Conservation (phyloP, 2,797 vertebrate species). For the Carcharodon carcharias region DNA sequence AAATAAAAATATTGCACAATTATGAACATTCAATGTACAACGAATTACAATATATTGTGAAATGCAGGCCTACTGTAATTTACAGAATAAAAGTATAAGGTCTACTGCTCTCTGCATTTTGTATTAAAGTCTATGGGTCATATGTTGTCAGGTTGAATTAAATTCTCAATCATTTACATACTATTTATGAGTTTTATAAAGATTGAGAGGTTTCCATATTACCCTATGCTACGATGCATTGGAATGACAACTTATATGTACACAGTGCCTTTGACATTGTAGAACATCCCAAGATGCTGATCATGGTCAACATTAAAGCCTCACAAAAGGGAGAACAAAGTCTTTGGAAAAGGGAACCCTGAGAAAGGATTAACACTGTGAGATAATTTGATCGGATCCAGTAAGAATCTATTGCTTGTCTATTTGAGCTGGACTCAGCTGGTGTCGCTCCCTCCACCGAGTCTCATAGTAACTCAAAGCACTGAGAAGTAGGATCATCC, state of each 20-base stretch:
- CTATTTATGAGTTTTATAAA: too few species aligned
- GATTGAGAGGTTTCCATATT: background rate
- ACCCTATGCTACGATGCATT: background rate
- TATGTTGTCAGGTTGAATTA: too few species aligned
- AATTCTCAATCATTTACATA: too few species aligned
- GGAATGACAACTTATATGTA: background rate
- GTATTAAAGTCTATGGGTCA: too few species aligned
- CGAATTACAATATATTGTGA: too few species aligned
- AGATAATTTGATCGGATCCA: background rate
- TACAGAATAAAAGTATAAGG: too few species aligned
- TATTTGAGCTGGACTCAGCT: background rate
- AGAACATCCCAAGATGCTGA: background rate
- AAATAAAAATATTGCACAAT: too few species aligned
- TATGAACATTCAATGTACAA: too few species aligned
- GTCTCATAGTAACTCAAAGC: background rate
- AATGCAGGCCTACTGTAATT: too few species aligned
- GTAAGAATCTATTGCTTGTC: background rate
- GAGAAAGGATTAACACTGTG: background rate
- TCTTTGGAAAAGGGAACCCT: background rate
- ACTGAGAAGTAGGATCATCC: background rate
- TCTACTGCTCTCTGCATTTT: too few species aligned
- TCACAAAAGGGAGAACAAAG: background rate
- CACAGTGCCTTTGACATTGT: background rate
- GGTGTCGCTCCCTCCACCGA: background rate
- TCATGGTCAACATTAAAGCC: too few species aligned